phyloP scores from a whole-genome alignment of 2,113 vertebrate species.

The Raphicerus campestris region DNA sequence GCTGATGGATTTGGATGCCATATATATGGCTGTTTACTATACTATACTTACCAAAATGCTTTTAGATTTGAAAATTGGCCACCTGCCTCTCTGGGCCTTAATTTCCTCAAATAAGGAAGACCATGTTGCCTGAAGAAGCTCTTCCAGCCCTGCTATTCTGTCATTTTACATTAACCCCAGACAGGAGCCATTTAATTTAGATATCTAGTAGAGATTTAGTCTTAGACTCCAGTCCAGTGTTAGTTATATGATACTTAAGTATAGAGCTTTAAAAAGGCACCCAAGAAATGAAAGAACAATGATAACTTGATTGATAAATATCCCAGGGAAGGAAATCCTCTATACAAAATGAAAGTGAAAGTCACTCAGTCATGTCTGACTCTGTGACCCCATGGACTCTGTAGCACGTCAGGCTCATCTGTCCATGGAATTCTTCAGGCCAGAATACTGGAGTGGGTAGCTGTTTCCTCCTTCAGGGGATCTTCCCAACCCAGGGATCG shows the following conservation, averaged over 20 bases:
- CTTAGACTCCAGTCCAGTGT: background rate
- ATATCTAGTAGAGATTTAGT: background rate
- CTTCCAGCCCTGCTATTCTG: background rate
- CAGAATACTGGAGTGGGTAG: background rate
- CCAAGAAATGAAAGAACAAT: background rate
- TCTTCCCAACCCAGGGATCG: background rate
- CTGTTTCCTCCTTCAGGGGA: background rate
- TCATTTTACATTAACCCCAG: background rate
- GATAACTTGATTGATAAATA: background rate
- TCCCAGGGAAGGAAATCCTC: background rate
- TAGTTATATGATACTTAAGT: background rate
- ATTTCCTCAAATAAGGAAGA: background rate
- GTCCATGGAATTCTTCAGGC: background rate
- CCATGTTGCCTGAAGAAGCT: background rate
- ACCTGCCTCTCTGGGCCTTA: background rate
- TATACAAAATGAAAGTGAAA: background rate
- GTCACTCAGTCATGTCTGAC: background rate
- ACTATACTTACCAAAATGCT: background rate
- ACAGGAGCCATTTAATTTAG: background rate
- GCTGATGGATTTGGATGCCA: no score
- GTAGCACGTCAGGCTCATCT: background rate
- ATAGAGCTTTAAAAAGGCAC: background rate
- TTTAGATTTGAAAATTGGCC: background rate
- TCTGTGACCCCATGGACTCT: background rate
- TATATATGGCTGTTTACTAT: background rate